A percentile compares a stretch with the other conserved stretches of the same genome.
These are phyloP conservation scores for Hormaphis cornu DNA, from an alignment of 1,140 invertebrate species.

Conservation along the genomic window DNA sequence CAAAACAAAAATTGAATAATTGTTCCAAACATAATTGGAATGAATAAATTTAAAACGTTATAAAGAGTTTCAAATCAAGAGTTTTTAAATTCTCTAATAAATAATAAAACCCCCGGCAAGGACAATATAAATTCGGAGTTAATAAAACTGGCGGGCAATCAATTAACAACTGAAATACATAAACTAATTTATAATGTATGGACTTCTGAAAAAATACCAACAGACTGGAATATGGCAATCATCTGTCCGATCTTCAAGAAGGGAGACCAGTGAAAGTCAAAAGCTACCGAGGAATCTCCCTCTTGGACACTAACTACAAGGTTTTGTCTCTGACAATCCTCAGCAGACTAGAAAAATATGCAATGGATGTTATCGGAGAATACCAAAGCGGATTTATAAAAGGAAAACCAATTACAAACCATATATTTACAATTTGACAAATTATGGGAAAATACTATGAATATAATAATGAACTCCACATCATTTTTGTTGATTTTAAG, in stretches of 20 bases:
- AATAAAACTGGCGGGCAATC: no score
- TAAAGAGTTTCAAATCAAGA: no score
- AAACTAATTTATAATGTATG: no score
- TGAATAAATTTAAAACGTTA: no score
- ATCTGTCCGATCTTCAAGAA: slow-evolving; percentile 33
- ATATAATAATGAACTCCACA: neutral
- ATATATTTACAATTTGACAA: slow-evolving; percentile 30
- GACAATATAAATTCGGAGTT: no score
- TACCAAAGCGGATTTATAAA: slow-evolving; percentile 32
- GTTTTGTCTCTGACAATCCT: slow-evolving; percentile 22
- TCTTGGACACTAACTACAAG: slow-evolving; percentile 25
- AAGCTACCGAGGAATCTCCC: slow-evolving; percentile 33
- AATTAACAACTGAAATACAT: no score
- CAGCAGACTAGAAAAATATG: slow-evolving; percentile 26
- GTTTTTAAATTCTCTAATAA: no score
- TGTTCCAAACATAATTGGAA: no score
- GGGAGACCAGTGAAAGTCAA: slow-evolving; percentile 19
- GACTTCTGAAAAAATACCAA: no score
- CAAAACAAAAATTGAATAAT: no score
- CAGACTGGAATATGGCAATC: slow-evolving; percentile 35
- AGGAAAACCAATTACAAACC: slow-evolving; percentile 24
- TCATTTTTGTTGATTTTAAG: neutral
- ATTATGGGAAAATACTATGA: slow-evolving; percentile 15
- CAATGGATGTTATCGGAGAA: slow-evolving; percentile 28
- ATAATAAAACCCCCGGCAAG: no score